These are phyloP conservation scores for Pandemis corylana DNA, from an alignment of 2,888 invertebrate species.

Conservation along the genomic window DNA sequence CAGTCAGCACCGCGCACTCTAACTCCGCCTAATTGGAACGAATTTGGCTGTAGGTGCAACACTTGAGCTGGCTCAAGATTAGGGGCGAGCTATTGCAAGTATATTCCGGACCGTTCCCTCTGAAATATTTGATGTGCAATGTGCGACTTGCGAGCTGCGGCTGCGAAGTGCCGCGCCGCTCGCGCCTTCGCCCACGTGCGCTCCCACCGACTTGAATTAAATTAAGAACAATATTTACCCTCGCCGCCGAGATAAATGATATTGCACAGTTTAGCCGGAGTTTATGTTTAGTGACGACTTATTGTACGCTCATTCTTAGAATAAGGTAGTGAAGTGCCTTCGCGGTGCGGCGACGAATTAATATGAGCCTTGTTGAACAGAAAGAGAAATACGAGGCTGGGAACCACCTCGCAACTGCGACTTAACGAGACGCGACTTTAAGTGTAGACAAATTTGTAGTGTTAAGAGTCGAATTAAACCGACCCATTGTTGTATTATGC, in stretches of 20 bases:
- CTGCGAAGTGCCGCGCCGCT: conserved; percentile 50
- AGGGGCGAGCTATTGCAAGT: conserved; percentile 80
- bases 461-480: conserved; percentile 40
- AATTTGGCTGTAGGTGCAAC: conserved; percentile 85
- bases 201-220: conserved; percentile 76
- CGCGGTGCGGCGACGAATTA: conserved; percentile 53
- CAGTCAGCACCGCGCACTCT: conserved; percentile 80
- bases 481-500: conserved; percentile 49
- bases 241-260: conserved; percentile 77
- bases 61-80: conserved; percentile 83
- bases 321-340: conserved; percentile 61
- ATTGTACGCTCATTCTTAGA: conserved; percentile 75
- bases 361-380: conserved; percentile 53
- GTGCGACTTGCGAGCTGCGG: conserved; percentile 70
- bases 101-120: conserved; percentile 73
- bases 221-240: conserved; percentile 84
- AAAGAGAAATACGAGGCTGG: conserved; percentile 52
- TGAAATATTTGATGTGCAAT: conserved; percentile 81
- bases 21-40: conserved; percentile 84
- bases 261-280: conserved; percentile 78
- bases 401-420: conserved; percentile 55
- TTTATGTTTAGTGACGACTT: conserved; percentile 78
- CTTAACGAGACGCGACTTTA: conserved; percentile 59
- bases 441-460: conserved; percentile 55
- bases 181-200: conserved; percentile 65